phyloP scores from a whole-genome alignment of 2,888 invertebrate species.

The Cheilosia variabilis region DNA sequence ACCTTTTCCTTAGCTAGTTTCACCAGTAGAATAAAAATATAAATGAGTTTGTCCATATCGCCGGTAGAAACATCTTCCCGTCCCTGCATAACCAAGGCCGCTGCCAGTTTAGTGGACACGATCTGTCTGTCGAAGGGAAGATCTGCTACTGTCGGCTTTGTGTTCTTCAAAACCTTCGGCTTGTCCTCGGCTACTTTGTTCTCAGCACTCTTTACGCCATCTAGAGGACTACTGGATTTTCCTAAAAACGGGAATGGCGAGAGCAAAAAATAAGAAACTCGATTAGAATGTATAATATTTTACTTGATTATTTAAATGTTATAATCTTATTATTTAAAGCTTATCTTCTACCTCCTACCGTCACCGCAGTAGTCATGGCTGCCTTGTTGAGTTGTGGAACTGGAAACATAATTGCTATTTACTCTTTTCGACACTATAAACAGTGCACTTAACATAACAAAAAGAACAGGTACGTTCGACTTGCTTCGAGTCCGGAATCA shows the following conservation, averaged over 20 bases:
- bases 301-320: conserved; percentile 2
- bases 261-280: conserved; percentile 27
- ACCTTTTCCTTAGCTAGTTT: conserved; percentile 85
- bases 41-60: conserved; percentile 91
- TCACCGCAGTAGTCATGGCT: conserved; percentile 2
- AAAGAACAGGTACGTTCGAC: conserved; percentile 4
- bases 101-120: conserved; percentile 92
- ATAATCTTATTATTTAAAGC: conserved; percentile 10
- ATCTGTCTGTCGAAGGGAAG: conserved; percentile 89
- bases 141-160: conserved; percentile 84
- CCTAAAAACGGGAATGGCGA: conserved; percentile 53
- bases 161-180: conserved; percentile 81
- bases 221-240: conserved; percentile 67
- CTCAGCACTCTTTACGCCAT: conserved; percentile 77
- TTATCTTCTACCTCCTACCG: conserved; percentile 63
- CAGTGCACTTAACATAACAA: conserved; percentile 55
- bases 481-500: not conserved
- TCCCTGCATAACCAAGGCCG: conserved; percentile 90
- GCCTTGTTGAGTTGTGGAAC: conserved; percentile 47
- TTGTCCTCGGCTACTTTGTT: conserved; percentile 78
- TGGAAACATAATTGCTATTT: conserved; percentile 31
- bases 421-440: conserved; percentile 38
- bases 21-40: conserved; percentile 90
- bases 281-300: conserved; percentile 34
- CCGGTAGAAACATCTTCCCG: conserved; percentile 91